Evolutionary conservation across 2,113 vertebrate species (phyloP).

Genomic region (Microcebus ravelobensis): DNA sequence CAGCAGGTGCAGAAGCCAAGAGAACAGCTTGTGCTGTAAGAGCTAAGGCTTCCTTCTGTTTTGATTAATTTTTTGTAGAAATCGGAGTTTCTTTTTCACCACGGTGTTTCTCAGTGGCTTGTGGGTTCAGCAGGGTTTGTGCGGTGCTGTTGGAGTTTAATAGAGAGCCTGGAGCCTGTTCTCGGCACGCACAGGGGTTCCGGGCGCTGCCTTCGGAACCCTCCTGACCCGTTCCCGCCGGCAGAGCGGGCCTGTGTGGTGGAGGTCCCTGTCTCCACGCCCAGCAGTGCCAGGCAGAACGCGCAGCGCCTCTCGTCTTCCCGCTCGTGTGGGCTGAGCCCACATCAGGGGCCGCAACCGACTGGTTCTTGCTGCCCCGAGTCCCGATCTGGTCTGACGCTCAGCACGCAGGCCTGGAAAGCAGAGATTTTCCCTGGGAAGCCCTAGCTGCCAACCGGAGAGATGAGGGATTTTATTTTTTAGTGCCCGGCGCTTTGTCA

Average conservation of each 20-base stretch:
- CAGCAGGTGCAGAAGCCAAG: neutral
- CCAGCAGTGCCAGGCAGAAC: no score
- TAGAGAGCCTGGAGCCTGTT: neutral
- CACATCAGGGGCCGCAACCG: no score
- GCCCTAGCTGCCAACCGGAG: neutral
- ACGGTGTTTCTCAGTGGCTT: neutral
- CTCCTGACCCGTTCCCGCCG: no score
- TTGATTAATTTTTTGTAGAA: neutral
- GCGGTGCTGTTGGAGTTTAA: neutral
- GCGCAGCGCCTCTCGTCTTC: no score
- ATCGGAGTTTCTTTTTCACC: neutral
- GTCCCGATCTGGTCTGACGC: no score
- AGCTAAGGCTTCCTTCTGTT: neutral
- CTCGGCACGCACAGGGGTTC: neutral
- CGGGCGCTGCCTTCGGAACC: rapidly evolving
- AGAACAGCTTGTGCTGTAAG: rapidly evolving
- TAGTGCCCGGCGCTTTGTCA: neutral
- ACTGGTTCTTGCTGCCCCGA: no score
- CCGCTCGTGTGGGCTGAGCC: no score
- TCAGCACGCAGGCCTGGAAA: neutral
- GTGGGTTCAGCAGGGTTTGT: neutral
- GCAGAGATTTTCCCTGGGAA: neutral
- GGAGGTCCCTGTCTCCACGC: no score
- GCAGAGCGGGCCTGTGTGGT: no score
- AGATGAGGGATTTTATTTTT: neutral